phyloP scores from a whole-genome alignment of 1,140 invertebrate genomes.

The Rhagoletis pomonella region DNA sequence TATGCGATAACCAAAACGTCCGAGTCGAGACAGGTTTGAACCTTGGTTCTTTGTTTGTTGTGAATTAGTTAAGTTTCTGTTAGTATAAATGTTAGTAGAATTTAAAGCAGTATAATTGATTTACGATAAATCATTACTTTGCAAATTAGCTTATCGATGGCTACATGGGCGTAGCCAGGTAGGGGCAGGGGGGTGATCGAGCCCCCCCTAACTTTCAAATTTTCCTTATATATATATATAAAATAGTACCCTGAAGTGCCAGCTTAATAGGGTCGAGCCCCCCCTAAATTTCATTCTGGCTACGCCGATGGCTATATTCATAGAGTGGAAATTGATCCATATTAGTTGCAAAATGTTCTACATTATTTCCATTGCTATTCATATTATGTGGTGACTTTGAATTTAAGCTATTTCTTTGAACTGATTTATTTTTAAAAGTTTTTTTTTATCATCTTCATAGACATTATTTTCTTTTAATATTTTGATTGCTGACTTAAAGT shows the following conservation, averaged over 20 bases:
- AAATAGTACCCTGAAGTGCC: too few species aligned
- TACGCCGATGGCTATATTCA: not conserved
- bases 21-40: too few species aligned
- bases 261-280: too few species aligned
- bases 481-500: not conserved
- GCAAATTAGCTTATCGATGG: not conserved
- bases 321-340: not conserved
- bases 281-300: too few species aligned
- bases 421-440: not conserved
- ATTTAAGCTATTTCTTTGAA: slow-evolving; percentile 21
- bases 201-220: too few species aligned
- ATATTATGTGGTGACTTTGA: not conserved
- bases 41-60: not conserved
- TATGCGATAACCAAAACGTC: too few species aligned
- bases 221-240: too few species aligned
- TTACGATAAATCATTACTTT: not conserved
- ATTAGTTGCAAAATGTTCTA: not conserved
- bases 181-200: too few species aligned
- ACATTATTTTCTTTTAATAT: not conserved
- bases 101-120: not conserved
- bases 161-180: too few species aligned
- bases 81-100: slow-evolving; percentile 6
- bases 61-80: not conserved
- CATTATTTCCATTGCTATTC: not conserved
- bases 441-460: slow-evolving; percentile 10